Evolutionary conservation across 2,888 invertebrate genomes (phyloP).

Genomic region (Hecatera dysodea): DNA sequence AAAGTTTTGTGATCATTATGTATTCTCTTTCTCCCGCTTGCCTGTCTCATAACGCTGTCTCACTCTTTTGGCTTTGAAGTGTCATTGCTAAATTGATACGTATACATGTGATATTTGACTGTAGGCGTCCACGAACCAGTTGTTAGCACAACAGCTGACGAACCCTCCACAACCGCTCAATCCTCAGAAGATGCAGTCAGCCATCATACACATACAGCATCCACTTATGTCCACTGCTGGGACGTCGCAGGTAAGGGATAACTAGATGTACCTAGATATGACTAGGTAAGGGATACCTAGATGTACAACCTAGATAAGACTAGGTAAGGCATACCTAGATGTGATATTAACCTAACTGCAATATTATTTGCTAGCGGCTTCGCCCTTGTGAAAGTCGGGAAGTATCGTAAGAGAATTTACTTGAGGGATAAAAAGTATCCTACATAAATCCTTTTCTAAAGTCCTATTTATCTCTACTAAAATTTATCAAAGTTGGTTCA

Average conservation of each 20-base stretch:
- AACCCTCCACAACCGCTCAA: constrained; percentile 89
- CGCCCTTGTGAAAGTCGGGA: not conserved
- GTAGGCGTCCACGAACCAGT: constrained; percentile 88
- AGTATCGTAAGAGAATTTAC: not conserved
- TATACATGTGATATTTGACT: constrained; percentile 43
- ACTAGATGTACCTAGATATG: too few relatives aligned
- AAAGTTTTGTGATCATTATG: not conserved
- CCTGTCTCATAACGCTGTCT: constrained; percentile 7
- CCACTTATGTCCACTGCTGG: constrained; percentile 86
- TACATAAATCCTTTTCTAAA: not conserved
- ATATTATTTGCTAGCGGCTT: too few relatives aligned
- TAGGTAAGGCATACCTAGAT: too few relatives aligned
- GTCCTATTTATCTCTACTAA: not conserved
- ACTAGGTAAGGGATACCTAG: too few relatives aligned
- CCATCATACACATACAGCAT: constrained; percentile 89
- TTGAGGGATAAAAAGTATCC: not conserved
- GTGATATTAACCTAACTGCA: too few relatives aligned
- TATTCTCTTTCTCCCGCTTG: constrained; percentile 13
- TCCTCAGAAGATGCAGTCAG: constrained; percentile 88
- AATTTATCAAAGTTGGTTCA: not conserved
- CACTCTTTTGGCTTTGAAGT: not conserved
- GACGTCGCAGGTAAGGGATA: constrained; percentile 80
- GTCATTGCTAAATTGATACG: constrained; percentile 24
- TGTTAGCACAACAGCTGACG: constrained; percentile 88
- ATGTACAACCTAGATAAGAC: too few relatives aligned